Evolutionary conservation across 1,140 invertebrate species (phyloP).

Genomic region (Pseudomyrmex flavicornis): DNA sequence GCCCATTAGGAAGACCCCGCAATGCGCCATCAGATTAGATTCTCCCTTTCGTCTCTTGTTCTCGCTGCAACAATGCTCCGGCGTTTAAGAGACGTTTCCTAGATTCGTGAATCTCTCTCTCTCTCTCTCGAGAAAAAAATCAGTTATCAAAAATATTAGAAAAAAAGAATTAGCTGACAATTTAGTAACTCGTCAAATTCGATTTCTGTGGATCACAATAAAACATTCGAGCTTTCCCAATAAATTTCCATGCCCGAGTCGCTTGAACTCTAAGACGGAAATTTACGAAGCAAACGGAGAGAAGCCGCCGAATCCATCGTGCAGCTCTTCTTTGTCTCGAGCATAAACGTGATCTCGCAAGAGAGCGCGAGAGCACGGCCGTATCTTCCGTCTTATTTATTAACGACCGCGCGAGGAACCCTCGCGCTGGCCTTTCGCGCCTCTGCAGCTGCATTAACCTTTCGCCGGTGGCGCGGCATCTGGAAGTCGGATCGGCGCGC

Average conservation of each 20-base stretch:
- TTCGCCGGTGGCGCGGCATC: constrained; percentile 15
- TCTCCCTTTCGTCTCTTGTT: constrained; percentile 69
- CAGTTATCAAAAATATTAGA: background rate
- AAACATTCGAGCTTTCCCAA: background rate
- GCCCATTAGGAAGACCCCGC: constrained; percentile 81
- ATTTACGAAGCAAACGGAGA: constrained; percentile 2
- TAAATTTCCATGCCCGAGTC: background rate
- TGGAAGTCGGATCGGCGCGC: constrained; percentile 37
- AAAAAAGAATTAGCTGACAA: too few relatives aligned
- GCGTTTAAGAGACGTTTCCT: constrained; percentile 58
- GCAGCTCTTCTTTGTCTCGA: constrained; percentile 7
- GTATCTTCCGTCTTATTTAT: constrained; percentile 41
- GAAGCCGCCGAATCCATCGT: background rate
- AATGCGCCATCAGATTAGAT: constrained; percentile 83
- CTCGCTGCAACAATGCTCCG: constrained; percentile 63
- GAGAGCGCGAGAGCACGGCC: background rate
- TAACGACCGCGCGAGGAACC: constrained; percentile 10
- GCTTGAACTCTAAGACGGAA: background rate
- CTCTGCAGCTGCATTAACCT: constrained; percentile 5
- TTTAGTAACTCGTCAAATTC: too few relatives aligned
- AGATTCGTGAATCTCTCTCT: constrained; percentile 56
- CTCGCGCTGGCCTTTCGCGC: constrained; percentile 23
- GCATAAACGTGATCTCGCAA: background rate
- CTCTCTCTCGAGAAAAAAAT: too few relatives aligned
- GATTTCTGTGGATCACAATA: background rate